A percentile compares a stretch with the other conserved stretches of the same genome.
phyloP scores from a whole-genome alignment of 1,140 invertebrate genomes.

The Cotesia chilonis region DNA sequence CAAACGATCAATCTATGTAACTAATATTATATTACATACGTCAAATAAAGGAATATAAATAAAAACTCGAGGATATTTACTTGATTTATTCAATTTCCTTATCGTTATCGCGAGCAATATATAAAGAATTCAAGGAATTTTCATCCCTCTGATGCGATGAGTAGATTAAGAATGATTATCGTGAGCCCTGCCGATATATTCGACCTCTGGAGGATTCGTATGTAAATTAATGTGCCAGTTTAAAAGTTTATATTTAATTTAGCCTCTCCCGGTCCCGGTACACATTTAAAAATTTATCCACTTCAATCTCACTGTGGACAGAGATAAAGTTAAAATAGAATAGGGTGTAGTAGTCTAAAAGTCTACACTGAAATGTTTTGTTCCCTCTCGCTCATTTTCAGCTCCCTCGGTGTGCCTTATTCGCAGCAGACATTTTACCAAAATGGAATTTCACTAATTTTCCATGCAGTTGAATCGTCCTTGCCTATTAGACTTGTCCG shows the following conservation, averaged over 20 bases:
- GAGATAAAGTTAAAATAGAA: slow-evolving; percentile 9
- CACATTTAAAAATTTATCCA: neutral
- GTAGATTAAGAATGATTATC: neutral
- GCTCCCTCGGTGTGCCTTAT: neutral
- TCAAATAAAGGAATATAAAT: too few species aligned
- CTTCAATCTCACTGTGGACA: slow-evolving; percentile 6
- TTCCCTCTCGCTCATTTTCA: too few species aligned
- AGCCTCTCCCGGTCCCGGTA: neutral
- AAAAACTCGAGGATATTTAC: too few species aligned
- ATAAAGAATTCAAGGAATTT: slow-evolving; percentile 6
- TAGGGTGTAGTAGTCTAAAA: too few species aligned
- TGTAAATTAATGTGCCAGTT: slow-evolving; percentile 15
- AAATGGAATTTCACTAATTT: slow-evolving; percentile 41
- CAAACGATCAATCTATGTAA: too few species aligned
- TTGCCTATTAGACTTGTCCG: slow-evolving; percentile 36
- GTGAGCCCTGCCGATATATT: neutral
- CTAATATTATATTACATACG: too few species aligned
- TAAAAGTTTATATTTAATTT: neutral
- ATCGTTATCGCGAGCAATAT: neutral
- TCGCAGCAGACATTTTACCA: slow-evolving; percentile 16
- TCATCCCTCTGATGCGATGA: neutral
- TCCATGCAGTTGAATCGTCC: slow-evolving; percentile 39
- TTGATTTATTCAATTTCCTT: slow-evolving; percentile 21
- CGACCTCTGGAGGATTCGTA: neutral
- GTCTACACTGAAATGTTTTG: too few species aligned